These are phyloP conservation scores for Hyperoplus immaculatus DNA, from an alignment of 2,797 vertebrate species.

Conservation along the genomic window DNA sequence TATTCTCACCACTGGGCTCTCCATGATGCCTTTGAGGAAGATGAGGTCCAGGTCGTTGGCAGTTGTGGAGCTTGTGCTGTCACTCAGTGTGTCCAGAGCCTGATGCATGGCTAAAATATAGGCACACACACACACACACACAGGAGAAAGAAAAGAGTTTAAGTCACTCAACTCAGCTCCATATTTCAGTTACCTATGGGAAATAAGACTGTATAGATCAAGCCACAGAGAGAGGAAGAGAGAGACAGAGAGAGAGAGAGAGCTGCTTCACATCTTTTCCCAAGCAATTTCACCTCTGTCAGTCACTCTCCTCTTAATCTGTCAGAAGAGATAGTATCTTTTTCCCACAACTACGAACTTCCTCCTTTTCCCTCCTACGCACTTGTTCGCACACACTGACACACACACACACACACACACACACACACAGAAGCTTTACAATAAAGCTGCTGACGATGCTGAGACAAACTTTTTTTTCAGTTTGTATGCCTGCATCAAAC, in stretches of 20 bases:
- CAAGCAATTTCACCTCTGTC: conserved; percentile 73
- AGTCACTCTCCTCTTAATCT: conserved; percentile 57
- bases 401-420: conserved; percentile 6
- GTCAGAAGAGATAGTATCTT: conserved; percentile 56
- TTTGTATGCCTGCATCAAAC: neutral
- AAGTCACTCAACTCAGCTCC: conserved; percentile 30
- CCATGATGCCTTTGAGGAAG: conserved; percentile 98
- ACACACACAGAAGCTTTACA: conserved; percentile 11
- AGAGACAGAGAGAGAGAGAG: conserved; percentile 15
- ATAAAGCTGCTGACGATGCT: conserved; percentile 30
- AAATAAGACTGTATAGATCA: conserved; percentile 38
- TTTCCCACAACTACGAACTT: conserved; percentile 58
- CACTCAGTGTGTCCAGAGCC: conserved; percentile 93
- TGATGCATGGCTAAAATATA: conserved; percentile 92
- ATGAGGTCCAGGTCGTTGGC: conserved; percentile 96
- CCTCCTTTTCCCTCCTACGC: conserved; percentile 29
- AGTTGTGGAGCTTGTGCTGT: conserved; percentile 91
- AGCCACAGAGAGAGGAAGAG: conserved; percentile 1
- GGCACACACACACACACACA: conserved; percentile 23
- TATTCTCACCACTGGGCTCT: conserved; percentile 93
- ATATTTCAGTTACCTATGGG: conserved; percentile 32
- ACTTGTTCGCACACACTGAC: conserved; percentile 8
- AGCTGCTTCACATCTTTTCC: conserved; percentile 62
- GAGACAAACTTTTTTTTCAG: conserved; percentile 15
- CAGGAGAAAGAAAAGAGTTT: conserved; percentile 25